These are phyloP conservation scores for Gonioctena quinquepunctata DNA, from an alignment of 1,140 invertebrate species.

Conservation along the genomic window DNA sequence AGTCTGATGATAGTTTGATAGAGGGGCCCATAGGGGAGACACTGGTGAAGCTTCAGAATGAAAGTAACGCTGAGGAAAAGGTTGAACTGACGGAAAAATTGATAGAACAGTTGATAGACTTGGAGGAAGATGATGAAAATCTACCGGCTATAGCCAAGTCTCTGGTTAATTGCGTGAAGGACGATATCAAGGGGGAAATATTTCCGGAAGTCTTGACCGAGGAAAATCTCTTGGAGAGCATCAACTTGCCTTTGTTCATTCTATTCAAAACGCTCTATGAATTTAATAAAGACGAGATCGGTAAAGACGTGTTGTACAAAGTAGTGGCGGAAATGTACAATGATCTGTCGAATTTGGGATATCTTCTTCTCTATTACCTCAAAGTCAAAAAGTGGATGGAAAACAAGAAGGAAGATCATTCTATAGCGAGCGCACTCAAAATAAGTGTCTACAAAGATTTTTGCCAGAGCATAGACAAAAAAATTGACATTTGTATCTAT, in stretches of 20 bases:
- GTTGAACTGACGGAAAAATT: constrained; percentile 75
- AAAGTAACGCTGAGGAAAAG: constrained; percentile 67
- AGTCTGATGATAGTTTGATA: constrained; percentile 52
- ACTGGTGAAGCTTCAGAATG: constrained; percentile 58
- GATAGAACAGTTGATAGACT: constrained; percentile 69
- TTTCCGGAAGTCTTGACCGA: constrained; percentile 59
- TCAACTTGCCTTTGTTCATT: constrained; percentile 80
- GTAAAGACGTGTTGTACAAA: constrained; percentile 73
- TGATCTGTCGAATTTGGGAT: constrained; percentile 73
- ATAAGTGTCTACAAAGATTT: constrained; percentile 83
- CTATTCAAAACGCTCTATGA: constrained; percentile 73
- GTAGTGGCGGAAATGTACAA: constrained; percentile 73
- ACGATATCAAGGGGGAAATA: constrained; percentile 58
- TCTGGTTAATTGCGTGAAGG: constrained; percentile 60
- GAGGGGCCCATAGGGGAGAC: constrained; percentile 45
- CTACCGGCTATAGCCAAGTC: constrained; percentile 60
- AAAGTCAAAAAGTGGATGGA: constrained; percentile 73
- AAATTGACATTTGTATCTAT: constrained; percentile 75
- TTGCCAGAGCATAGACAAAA: constrained; percentile 79
- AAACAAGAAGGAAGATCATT: constrained; percentile 64
- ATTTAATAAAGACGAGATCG: constrained; percentile 76
- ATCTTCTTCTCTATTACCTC: constrained; percentile 84
- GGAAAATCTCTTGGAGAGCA: constrained; percentile 72
- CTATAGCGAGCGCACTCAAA: constrained; percentile 73
- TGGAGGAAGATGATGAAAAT: constrained; percentile 60